Evolutionary conservation across 2,888 invertebrate genomes (phyloP), one percentile per base, ranked within the genome.

Genomic region (Himalopsyche japonica): DNA sequence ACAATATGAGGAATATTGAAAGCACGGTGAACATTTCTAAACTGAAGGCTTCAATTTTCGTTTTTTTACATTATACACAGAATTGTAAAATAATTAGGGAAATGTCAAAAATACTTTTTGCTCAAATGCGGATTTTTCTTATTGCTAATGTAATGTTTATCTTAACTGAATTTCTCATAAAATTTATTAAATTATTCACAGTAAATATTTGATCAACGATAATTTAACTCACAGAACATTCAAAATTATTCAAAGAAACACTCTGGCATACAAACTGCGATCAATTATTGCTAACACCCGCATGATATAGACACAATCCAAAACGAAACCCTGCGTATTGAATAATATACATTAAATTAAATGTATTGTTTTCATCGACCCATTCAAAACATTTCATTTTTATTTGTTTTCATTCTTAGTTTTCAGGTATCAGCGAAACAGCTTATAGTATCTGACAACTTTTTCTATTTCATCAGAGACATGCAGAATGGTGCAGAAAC

Each of bases 401-500:
- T 27, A 15, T 30, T 70, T 70, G 70, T 12, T 27, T 5, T 27
- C 70, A 70, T 70, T 27, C 70, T 70, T 8, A 70, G 30, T 30
- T 70, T 70, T 70, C 24, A 70, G 15, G 24, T 30, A 27, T 70
- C 70, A 70, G 27, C 10, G 30, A 70, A 70, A 43, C 43, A 4
- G 43, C 15, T 43, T 3, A 43, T 15, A 15, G 24, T 70, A 70
- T 30, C 27, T 27, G 15, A 15, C 27, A 70, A 27, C 1, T 27
- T 27, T 57, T 57, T 64, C 24, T 64, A 27, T 64, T 57, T n/a
- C 2, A 20, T 27, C 15, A 12, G 70, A 70, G 12, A 70, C 30
- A 82, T 85, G 82, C 81, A 85, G 85, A 85, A 87, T 87, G 87
- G 87, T 87, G 87, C 87, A 83, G 82, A 80, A 82, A 84, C 84